Evolutionary conservation across 1,140 invertebrate genomes (phyloP), one percentile per base, ranked within the genome.

Genomic region (Drosophila triauraria): DNA sequence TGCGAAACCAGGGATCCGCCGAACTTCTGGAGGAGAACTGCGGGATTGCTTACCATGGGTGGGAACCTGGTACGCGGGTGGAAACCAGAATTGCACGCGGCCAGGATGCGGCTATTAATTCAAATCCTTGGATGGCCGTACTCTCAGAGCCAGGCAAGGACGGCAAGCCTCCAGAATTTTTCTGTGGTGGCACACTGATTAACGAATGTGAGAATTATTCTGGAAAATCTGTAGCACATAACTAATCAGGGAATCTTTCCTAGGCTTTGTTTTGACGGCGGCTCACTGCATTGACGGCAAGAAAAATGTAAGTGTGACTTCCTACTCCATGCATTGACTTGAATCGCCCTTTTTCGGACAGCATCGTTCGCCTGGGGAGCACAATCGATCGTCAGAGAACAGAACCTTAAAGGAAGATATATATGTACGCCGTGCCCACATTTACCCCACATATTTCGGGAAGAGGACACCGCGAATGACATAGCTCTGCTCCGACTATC

Each of bases 181-280:
- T 44, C 15, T 64, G 62, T 4, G 62, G 10, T 5, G 56, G 62
- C 23, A 44, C 62, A 30, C 4, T 64, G 4, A 35, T 64, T 32
- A 7, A 2, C 12, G n/a, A 40, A 17, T 38, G 60, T 63, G 15
- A 25, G 50, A 12, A 57, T 20, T 6, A 30, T 30, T 30, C 6
- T 30, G 10, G n/a, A 2, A 53, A 35, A 7, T 54, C 20, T n/a
- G 15, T 12, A 12, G 12, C 15, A 25, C 17, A 25, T 23, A 12
- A 61, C 47, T 38, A 38, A 40, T 56, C n/a, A 13, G 4, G 0
- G 7, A n/a, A 10, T 57, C 7, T 57, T 4, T 50, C 13, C 4
- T 15, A 64, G 63, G 17, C 13, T 68, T 50, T 17, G 65, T 68
- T 2, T 13, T 68, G 27, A 68, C 65, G 12, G 65, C 65, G 15